Base-by-base conservation (phyloP, 2,113 vertebrate genomes). In the Mustelus asterias region DNA sequence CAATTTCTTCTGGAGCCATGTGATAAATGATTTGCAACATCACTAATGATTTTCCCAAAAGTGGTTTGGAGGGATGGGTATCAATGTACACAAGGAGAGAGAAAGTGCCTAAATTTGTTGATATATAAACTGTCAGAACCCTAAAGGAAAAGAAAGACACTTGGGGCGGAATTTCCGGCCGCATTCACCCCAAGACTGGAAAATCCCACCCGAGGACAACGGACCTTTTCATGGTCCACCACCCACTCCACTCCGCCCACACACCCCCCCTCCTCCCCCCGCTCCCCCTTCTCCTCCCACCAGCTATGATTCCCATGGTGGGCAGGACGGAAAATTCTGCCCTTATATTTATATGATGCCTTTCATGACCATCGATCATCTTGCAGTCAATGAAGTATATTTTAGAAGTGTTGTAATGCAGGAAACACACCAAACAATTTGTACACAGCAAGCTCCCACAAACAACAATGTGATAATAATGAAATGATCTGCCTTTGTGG, bases 1-100 rank as follows among this genome's bases (percentile, higher is more conserved):
- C 63, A 69, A 94, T 69, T 94, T 8, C 65, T 24, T 94, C 10
- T 70, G 37, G 11, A n/a, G 69, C 33, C 41, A 94, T 41, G 18
- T 67, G 63, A 94, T 94, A 67, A 94, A 94, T 67, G 22, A 94
- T 94, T 94, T 37, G 37, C 24, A 41, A 70, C 20, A 94, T 41
- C 20, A 37, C 41, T 26, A 94, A 22, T 44, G n/a, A 67, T 41
- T 41, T 37, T 41, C 16, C 92, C 14, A n/a, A 24, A 41, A 37
- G 18, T 94, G 92, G 24, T 67, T 18, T 37, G 63, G 89, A 92
- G 33, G 5, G 58, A 92, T 26, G 60, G n/a, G n/a, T 33, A 33
- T 65, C 13, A 9, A 63, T 63, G 89, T 37, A 1, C 29, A 20
- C 13, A 58, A 54, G 10, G 24, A 58, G 86, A 58, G 22, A 58